Evolutionary conservation across 2,113 vertebrate species (phyloP).

Genomic region (Vicugna pacos): DNA sequence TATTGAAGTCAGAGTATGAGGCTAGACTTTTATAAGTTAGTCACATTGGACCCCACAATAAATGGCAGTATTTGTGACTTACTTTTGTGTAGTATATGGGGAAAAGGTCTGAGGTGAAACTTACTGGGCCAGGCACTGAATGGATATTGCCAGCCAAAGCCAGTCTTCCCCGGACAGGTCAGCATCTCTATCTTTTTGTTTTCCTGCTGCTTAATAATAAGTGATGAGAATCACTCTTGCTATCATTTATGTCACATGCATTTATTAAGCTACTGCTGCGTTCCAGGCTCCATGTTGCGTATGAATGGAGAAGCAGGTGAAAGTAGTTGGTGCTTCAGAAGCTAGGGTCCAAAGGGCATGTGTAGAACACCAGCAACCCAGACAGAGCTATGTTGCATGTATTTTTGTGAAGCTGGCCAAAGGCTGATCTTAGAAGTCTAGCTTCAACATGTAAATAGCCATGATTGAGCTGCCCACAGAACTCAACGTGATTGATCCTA

Average conservation of each 20-base stretch:
- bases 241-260: not conserved
- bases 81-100: not conserved
- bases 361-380: not conserved
- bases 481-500: not conserved
- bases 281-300: not conserved
- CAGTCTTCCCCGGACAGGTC: not conserved
- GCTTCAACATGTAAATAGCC: slow-evolving; percentile 1
- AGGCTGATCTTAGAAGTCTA: not conserved
- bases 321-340: not conserved
- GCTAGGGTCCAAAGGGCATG: not conserved
- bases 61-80: not conserved
- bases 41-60: not conserved
- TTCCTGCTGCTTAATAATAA: not conserved
- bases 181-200: not conserved
- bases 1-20: not conserved
- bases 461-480: not conserved
- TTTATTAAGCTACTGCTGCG: slow-evolving; percentile 17
- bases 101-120: not conserved
- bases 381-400: not conserved
- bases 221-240: not conserved
- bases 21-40: not conserved
- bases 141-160: not conserved
- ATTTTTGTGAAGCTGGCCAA: not conserved
- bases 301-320: not conserved
- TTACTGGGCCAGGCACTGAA: not conserved